Evolutionary conservation across 2,888 invertebrate species (phyloP).

Genomic region (Celastrina argiolus): DNA sequence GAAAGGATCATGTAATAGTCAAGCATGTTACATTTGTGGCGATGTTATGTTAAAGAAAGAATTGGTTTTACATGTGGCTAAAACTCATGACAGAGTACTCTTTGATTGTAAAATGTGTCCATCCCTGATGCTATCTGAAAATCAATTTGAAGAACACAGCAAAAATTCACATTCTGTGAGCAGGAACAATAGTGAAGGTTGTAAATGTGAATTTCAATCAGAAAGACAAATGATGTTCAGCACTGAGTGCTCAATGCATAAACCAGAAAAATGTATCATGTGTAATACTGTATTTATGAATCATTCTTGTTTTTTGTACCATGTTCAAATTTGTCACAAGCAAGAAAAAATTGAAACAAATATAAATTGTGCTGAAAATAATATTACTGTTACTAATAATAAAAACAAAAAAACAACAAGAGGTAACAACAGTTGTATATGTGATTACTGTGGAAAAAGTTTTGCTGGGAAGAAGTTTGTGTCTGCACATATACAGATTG

Average conservation of each 20-base stretch:
- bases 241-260: slow-evolving; percentile 54
- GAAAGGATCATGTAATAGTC: slow-evolving; percentile 51
- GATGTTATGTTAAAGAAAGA: slow-evolving; percentile 51
- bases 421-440: slow-evolving; percentile 53
- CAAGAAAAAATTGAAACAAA: slow-evolving; percentile 44
- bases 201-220: slow-evolving; percentile 53
- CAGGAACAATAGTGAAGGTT: slow-evolving; percentile 54
- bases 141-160: slow-evolving; percentile 44
- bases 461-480: slow-evolving; percentile 60
- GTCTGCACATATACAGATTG: slow-evolving; percentile 62
- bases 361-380: slow-evolving; percentile 41
- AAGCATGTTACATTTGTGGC: slow-evolving; percentile 59
- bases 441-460: slow-evolving; percentile 61
- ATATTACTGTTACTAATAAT: slow-evolving; percentile 46
- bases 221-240: slow-evolving; percentile 46
- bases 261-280: slow-evolving; percentile 50
- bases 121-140: slow-evolving; percentile 42
- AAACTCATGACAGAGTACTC: slow-evolving; percentile 42
- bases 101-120: slow-evolving; percentile 58
- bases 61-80: slow-evolving; percentile 47
- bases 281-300: slow-evolving; percentile 58
- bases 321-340: slow-evolving; percentile 56
- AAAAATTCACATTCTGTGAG: slow-evolving; percentile 46
- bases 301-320: slow-evolving; percentile 55
- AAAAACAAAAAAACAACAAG: slow-evolving; percentile 46